Conservation (phyloP, 2,888 invertebrate species). For the Saturnia japonica region DNA sequence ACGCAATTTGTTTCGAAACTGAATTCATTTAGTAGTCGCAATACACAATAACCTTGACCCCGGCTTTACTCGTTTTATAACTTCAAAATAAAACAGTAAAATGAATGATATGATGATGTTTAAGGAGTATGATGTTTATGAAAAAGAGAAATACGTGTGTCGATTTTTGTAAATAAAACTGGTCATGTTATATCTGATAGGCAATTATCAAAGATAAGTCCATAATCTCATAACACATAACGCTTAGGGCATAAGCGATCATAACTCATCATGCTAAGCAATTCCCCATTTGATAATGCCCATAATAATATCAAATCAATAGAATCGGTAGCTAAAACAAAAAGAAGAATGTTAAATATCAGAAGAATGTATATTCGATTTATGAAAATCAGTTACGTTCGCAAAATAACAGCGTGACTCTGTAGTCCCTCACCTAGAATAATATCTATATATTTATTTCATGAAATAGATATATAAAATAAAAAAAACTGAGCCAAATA, state of each 20-base stretch:
- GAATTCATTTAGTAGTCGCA: neutral
- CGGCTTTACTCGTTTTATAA: constrained; percentile 2
- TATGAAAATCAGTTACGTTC: neutral
- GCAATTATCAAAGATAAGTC: too few relatives aligned
- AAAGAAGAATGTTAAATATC: neutral
- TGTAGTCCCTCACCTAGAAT: neutral
- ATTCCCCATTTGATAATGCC: neutral
- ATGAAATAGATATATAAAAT: neutral
- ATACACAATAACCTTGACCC: neutral
- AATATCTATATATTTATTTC: neutral
- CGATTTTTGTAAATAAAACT: neutral
- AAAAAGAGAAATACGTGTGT: neutral
- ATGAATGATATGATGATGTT: neutral
- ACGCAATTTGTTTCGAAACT: neutral
- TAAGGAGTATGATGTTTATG: too few relatives aligned
- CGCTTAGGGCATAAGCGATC: neutral
- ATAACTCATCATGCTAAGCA: neutral
- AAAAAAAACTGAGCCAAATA: too few relatives aligned
- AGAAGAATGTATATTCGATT: neutral
- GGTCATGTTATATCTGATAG: neutral
- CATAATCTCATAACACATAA: too few relatives aligned
- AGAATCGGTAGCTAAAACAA: neutral
- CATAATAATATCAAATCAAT: neutral
- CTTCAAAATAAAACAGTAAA: neutral
- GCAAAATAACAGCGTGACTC: neutral